These are phyloP conservation scores for Gnathonemus echidnorhynchus DNA, from an alignment of 2,113 vertebrate genomes.

Conservation along the genomic window DNA sequence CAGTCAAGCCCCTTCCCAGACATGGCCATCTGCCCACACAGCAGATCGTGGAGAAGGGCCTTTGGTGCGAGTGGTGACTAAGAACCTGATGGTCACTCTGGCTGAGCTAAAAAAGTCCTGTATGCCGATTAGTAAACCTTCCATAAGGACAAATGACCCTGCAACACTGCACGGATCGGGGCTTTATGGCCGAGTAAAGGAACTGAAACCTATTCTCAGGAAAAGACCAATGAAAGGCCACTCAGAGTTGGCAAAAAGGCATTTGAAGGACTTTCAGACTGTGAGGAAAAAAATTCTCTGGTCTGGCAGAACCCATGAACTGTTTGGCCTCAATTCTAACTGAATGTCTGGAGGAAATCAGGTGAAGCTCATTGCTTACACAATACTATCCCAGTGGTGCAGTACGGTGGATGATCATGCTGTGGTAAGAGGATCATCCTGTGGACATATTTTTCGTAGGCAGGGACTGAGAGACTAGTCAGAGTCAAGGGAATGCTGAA, in stretches of 20 bases:
- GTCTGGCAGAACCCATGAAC: background rate
- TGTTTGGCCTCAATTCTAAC: background rate
- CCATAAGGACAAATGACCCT: background rate
- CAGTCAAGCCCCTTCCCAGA: background rate
- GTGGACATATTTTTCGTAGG: background rate
- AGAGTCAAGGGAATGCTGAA: background rate
- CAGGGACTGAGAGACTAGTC: background rate
- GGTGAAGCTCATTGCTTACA: background rate
- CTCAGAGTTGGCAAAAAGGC: background rate
- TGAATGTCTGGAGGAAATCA: background rate
- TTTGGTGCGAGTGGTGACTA: background rate
- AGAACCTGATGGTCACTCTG: background rate
- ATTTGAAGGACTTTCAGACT: background rate
- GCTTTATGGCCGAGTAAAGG: background rate
- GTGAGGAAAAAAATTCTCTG: background rate
- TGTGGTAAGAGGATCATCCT: background rate
- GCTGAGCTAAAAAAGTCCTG: background rate
- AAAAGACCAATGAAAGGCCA: background rate
- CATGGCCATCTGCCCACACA: background rate
- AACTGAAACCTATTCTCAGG: background rate
- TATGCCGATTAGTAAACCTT: background rate
- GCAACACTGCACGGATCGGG: no score
- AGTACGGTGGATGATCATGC: background rate
- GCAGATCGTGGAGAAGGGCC: background rate
- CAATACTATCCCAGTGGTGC: background rate